Evolutionary conservation across 2,113 vertebrate genomes (phyloP).

Genomic region (Labeo catla): DNA sequence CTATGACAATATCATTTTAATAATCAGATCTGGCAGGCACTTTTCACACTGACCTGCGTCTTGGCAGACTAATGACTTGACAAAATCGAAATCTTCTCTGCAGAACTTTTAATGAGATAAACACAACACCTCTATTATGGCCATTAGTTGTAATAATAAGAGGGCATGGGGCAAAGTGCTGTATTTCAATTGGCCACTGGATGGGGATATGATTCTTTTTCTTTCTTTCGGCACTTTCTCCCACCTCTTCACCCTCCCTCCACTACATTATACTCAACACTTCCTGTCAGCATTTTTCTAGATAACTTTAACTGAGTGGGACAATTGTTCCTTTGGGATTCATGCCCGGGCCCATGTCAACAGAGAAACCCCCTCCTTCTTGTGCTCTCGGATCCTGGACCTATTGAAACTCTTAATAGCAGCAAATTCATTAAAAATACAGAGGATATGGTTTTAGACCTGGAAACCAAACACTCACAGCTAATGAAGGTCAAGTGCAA

Average conservation of each 20-base stretch:
- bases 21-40: too few relatives aligned
- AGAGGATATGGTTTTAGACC: conserved; percentile 22
- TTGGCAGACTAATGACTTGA: not conserved
- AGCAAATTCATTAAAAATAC: conserved; percentile 15
- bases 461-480: conserved; percentile 16
- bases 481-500: conserved; percentile 6
- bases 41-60: not conserved
- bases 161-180: conserved; percentile 12
- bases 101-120: not conserved
- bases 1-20: too few relatives aligned
- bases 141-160: conserved; percentile 5
- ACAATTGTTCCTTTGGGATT: conserved; percentile 16
- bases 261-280: not conserved
- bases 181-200: conserved; percentile 35
- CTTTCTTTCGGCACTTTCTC: not conserved
- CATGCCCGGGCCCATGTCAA: not conserved
- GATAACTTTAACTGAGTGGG: not conserved
- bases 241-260: not conserved
- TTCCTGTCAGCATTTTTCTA: not conserved
- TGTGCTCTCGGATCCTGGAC: not conserved
- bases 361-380: not conserved
- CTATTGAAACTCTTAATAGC: not conserved
- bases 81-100: not conserved
- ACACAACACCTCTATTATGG: not conserved
- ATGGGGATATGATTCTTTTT: conserved; percentile 36